Base-by-base conservation (phyloP, 2,888 invertebrate genomes). In the Branchipolynoe longqiensis region DNA sequence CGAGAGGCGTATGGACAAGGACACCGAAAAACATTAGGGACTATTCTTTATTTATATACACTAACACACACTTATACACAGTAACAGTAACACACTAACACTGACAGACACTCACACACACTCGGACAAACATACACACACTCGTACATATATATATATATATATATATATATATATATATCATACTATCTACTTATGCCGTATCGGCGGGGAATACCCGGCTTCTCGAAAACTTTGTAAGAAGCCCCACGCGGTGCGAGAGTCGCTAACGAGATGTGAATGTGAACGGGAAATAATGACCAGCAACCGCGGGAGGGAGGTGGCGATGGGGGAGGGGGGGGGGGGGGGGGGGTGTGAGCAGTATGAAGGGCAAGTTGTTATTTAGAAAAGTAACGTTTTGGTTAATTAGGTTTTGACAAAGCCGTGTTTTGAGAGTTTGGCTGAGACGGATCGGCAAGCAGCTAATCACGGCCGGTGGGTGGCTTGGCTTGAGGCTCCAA, bases 311-410 rank as follows among this genome's bases (percentile, higher is more conserved):
- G 2, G 48, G 28, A 4, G 22, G 25, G 73, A 38, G 40, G n/a
- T 73, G 38, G 38, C 38, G n/a, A n/a, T n/a, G n/a, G n/a, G n/a
- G n/a, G 40, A 73, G 31, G 12, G n/a, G 28, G 62, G 31, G 62
- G n/a, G 62, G 62, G 62, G 25, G 36, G 3, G 36, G 18, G 62
- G 31, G 28, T 69, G 1, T n/a, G n/a, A n/a, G n/a, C n/a, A n/a
- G n/a, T n/a, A n/a, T 62, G 69, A 41, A 38, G 28, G 25, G 48
- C 48, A 14, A 41, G 54, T 78, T 41, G 3, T 22, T 54, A 41
- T 78, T 78, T 78, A 78, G 48, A 78, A 78, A 78, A 78, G 78
- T 78, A 78, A 78, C 78, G 48, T 78, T 78, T n/a, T 78, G 78
- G 78, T 25, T 78, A 78, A 78, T 78, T 78, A 78, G 78, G 78